Percentiles rank a stretch among this genome's conserved stretches.
These are phyloP conservation scores for Sminthurides bifidus DNA, from an alignment of 1,140 invertebrate species.

Conservation along the genomic window DNA sequence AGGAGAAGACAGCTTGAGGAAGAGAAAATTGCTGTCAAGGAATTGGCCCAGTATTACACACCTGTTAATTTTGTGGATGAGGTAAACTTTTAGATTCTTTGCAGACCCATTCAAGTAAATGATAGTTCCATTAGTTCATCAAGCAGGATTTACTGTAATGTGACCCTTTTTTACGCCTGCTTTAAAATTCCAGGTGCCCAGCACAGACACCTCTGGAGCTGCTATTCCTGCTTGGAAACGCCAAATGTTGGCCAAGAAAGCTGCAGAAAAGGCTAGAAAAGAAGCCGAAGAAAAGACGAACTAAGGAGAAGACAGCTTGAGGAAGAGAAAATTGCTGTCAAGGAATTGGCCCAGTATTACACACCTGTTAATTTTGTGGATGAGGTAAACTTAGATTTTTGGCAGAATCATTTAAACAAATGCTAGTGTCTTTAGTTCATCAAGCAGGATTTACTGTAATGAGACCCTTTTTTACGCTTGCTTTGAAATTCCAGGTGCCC, in stretches of 20 bases:
- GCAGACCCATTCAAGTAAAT: not conserved
- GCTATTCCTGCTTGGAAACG: conserved; percentile 80
- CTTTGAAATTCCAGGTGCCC: conserved; percentile 53
- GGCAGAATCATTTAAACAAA: not conserved
- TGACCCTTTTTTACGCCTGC: not conserved
- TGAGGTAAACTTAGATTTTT: conserved; percentile 11
- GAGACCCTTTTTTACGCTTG: not conserved
- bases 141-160: not conserved
- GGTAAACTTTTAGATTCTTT: conserved; percentile 10
- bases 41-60: conserved; percentile 23
- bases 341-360: conserved; percentile 23
- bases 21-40: conserved; percentile 27
- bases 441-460: not conserved
- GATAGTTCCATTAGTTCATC: not conserved
- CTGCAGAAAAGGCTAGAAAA: conserved; percentile 77
- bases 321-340: conserved; percentile 22
- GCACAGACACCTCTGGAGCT: conserved; percentile 74
- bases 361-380: conserved; percentile 25
- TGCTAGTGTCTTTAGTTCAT: not conserved
- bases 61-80: conserved; percentile 30
- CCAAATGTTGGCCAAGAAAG: conserved; percentile 85
- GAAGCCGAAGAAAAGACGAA: conserved; percentile 53
- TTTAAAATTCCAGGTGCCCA: conserved; percentile 56
- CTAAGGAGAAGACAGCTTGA: conserved; percentile 20
- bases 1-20: conserved; percentile 23